Evolutionary conservation across 2,113 vertebrate species (phyloP), one percentile per base, ranked within the genome.

Genomic region (Synchiropus splendidus): DNA sequence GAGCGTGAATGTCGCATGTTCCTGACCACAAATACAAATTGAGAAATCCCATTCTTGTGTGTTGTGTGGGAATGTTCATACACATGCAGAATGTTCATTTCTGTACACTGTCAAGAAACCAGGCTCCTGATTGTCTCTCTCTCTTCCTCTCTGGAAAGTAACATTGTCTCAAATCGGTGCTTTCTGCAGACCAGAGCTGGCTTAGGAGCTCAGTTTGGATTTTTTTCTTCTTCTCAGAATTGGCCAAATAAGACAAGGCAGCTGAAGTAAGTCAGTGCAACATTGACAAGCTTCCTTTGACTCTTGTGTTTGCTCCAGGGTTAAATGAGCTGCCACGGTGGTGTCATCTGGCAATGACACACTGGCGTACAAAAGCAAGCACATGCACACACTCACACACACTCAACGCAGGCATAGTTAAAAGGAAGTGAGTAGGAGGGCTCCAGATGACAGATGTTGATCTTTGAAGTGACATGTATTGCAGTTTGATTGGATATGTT

Each of bases 361-460:
- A 33, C 33, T 38, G 13, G 9, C 31, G 18, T 21, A 45, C 36
- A 45, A 16, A 41, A 10, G 16, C n/a, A 27, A 21, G 36, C 13
- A 32, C 16, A 14, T 11, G 34, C 8, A 48, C 27, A 31, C 18
- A 34, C 43, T 38, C 14, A 4, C 45, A 34, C 13, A 31, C 10
- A 32, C 16, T 43, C 32, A 16, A 37, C 35, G 48, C 12, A 2
- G 1, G 36, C 31, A 17, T 18, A 18, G 30, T 40, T 51, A 39
- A 40, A 21, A 40, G 21, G 31, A 18, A 33, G 36, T 48, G 55
- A 61, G 60, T 54, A 31, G 30, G 34, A 32, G 51, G 44, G 16
- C 31, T 48, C 58, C 36, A 39, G 43, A 59, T 64, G 73, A 67
- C 56, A 62, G 53, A 51, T 35, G 50, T 39, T 12, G 40, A 47